A percentile compares a stretch with the other conserved stretches of the same genome.
Evolutionary conservation across 2,113 vertebrate genomes (phyloP).

Genomic region (Anoura caudifer): DNA sequence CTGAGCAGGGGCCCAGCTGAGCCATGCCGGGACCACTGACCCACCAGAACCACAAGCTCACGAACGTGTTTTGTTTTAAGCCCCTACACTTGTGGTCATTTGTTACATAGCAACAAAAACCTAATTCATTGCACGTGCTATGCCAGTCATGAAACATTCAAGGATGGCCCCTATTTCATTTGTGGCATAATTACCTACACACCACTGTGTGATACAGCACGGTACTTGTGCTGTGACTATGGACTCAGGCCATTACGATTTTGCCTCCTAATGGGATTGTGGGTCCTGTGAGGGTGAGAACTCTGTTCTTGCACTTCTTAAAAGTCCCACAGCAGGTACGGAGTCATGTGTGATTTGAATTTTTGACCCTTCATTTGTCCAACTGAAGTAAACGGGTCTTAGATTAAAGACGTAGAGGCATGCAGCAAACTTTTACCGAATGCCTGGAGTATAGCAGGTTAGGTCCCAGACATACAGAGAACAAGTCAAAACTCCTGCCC

Average conservation of each 20-base stretch:
- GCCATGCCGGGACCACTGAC: neutral
- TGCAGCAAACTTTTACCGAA: neutral
- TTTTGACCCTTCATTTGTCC: neutral
- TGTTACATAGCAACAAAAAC: neutral
- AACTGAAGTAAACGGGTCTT: neutral
- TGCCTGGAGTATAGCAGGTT: neutral
- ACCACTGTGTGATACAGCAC: neutral
- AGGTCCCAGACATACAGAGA: neutral
- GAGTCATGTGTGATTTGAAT: neutral
- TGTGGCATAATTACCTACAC: neutral
- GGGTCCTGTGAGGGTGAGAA: neutral
- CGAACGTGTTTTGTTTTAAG: neutral
- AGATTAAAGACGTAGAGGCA: neutral
- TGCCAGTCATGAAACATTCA: neutral
- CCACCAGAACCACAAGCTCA: neutral
- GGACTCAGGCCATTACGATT: neutral
- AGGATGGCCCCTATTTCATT: neutral
- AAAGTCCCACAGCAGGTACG: neutral
- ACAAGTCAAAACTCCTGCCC: neutral
- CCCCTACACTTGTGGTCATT: neutral
- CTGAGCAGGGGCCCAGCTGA: neutral
- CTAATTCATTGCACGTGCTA: neutral
- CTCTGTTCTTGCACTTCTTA: neutral
- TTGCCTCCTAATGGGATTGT: neutral
- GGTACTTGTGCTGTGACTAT: rapidly evolving